phyloP scores from a whole-genome alignment of 2,888 invertebrate species.

The Eupithecia insigniata region DNA sequence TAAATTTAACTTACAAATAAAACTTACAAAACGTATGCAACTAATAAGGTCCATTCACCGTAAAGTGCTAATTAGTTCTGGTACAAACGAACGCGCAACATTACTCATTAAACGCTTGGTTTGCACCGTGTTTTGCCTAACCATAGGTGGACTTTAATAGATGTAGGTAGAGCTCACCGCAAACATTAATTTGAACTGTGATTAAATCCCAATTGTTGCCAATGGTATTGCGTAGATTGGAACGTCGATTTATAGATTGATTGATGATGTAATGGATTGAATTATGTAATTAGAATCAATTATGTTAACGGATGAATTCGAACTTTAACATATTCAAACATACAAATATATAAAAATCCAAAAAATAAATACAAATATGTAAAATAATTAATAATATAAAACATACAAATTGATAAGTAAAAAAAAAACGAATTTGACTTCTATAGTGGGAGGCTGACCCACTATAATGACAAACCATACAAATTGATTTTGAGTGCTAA shows the following conservation, averaged over 20 bases:
- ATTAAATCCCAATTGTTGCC: constrained; percentile 62
- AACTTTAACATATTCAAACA: too few relatives aligned
- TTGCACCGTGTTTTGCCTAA: constrained; percentile 38
- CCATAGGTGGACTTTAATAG: not conserved
- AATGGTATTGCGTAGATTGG: constrained; percentile 10
- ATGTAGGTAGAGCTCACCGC: constrained; percentile 48
- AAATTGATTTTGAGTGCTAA: not conserved
- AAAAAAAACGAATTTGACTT: too few relatives aligned
- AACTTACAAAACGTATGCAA: too few relatives aligned
- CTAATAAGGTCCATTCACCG: not conserved
- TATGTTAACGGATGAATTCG: not conserved
- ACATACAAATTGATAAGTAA: too few relatives aligned
- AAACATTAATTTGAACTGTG: constrained; percentile 64
- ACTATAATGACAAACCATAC: too few relatives aligned
- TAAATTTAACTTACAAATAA: not conserved
- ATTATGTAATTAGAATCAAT: not conserved
- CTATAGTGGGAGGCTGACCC: too few relatives aligned
- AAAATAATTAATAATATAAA: too few relatives aligned
- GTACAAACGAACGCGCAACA: constrained; percentile 35
- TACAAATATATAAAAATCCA: too few relatives aligned
- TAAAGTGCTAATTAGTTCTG: constrained; percentile 19
- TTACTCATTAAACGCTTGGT: constrained; percentile 58
- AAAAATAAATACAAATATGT: too few relatives aligned
- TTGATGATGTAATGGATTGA: constrained; percentile 7
- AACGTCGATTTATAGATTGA: not conserved